Conservation (phyloP, 2,888 invertebrate species). For the Bombyx huttoni region DNA sequence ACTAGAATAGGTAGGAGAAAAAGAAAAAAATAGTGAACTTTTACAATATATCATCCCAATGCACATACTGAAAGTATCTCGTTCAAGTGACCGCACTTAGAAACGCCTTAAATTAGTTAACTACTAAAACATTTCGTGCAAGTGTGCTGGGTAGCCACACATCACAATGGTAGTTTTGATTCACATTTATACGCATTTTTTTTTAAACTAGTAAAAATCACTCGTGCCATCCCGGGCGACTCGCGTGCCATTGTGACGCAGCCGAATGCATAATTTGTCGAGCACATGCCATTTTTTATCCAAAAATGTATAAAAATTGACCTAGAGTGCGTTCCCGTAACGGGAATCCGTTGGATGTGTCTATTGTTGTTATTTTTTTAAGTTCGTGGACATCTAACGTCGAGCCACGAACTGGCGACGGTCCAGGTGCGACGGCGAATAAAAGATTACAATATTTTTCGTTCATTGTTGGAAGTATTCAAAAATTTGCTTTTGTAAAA, state of each 20-base stretch:
- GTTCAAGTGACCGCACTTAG: background rate
- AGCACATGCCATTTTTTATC: constrained; percentile 62
- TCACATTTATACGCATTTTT: constrained; percentile 49
- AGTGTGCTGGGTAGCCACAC: constrained; percentile 34
- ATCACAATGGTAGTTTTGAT: constrained; percentile 38
- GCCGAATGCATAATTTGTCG: constrained; percentile 66
- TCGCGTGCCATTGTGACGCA: constrained; percentile 55
- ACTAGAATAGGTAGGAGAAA: too few species aligned
- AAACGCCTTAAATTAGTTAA: background rate
- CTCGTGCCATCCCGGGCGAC: constrained; percentile 45
- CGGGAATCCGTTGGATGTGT: constrained; percentile 53
- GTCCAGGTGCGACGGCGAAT: constrained; percentile 59
- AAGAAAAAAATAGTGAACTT: too few species aligned
- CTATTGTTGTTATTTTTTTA: constrained; percentile 51
- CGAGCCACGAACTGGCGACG: constrained; percentile 26
- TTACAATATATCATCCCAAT: background rate
- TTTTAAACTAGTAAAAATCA: constrained; percentile 30
- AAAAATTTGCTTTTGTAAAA: background rate
- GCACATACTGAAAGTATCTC: background rate
- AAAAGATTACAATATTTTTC: constrained; percentile 21
- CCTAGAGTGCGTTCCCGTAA: constrained; percentile 51
- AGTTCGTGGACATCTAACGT: constrained; percentile 50
- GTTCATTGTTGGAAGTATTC: background rate
- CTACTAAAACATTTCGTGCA: constrained; percentile 23
- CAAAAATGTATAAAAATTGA: constrained; percentile 54